phyloP scores from a whole-genome alignment of 53 echinoderm and acorn worm species.

The Henricia sp. region DNA sequence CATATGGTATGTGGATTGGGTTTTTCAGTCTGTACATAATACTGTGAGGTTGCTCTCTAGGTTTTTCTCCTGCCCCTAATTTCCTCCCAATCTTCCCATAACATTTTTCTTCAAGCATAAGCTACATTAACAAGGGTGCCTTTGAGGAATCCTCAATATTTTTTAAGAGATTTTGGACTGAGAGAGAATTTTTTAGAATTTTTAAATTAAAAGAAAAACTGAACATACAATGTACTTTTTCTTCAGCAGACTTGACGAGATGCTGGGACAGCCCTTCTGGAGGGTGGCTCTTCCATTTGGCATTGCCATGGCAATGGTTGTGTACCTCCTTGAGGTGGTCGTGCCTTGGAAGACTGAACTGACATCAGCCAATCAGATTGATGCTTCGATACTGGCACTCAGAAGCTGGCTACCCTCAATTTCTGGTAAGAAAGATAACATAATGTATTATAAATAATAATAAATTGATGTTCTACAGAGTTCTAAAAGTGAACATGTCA shows the following conservation, averaged over 20 bases:
- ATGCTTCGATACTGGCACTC: slow-evolving; percentile 21
- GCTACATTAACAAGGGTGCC: too few relatives aligned
- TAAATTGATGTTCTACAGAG: too few relatives aligned
- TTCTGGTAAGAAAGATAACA: slow-evolving; percentile 9
- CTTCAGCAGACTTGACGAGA: slow-evolving; percentile 41
- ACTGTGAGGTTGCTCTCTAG: too few relatives aligned
- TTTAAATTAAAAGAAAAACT: not conserved
- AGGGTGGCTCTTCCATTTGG: slow-evolving; percentile 45
- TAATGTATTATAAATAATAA: not conserved
- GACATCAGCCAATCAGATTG: slow-evolving; percentile 18
- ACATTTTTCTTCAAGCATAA: too few relatives aligned
- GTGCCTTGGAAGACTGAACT: slow-evolving; percentile 65
- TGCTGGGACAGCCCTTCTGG: slow-evolving; percentile 31
- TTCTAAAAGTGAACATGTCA: too few relatives aligned
- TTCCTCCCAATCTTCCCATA: too few relatives aligned
- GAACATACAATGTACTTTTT: not conserved
- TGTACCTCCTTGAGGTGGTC: slow-evolving; percentile 41
- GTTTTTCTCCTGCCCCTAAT: too few relatives aligned
- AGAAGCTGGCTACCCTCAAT: slow-evolving; percentile 43
- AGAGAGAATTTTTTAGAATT: not conserved
- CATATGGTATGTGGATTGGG: too few relatives aligned
- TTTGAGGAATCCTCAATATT: too few relatives aligned
- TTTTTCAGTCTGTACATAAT: too few relatives aligned
- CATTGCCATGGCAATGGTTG: slow-evolving; percentile 5
- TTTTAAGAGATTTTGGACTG: not conserved